Percentiles rank a stretch among this genome's conserved stretches.
phyloP scores from a whole-genome alignment of 2,113 vertebrate species.

The Columbina picui region DNA sequence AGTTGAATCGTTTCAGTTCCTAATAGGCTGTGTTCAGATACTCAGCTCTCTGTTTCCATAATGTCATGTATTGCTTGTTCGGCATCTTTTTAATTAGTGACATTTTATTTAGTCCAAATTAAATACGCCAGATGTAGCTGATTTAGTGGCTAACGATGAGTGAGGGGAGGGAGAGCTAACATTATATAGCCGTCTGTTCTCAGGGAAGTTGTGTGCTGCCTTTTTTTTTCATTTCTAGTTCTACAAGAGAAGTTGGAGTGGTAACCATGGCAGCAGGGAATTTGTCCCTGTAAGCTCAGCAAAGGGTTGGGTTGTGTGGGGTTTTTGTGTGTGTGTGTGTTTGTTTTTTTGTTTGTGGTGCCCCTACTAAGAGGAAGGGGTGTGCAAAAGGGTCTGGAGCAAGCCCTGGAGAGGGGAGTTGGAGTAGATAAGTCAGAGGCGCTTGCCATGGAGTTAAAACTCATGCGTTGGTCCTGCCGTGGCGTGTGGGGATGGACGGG shows the following conservation, averaged over 20 bases:
- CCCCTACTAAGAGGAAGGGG: neutral
- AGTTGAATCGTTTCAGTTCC: constrained; percentile 1
- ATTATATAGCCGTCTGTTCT: constrained; percentile 56
- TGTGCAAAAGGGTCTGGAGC: neutral
- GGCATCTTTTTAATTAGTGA: constrained; percentile 44
- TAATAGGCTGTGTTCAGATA: neutral
- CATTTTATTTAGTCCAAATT: constrained; percentile 55
- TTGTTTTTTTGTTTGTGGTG: constrained; percentile 10
- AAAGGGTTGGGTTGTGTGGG: constrained; percentile 24
- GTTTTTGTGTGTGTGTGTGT: neutral
- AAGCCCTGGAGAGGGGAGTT: neutral
- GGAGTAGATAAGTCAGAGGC: neutral
- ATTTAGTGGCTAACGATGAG: constrained; percentile 51
- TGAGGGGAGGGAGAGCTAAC: constrained; percentile 1
- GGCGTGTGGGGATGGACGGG: fast-evolving
- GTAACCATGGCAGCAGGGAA: constrained; percentile 48
- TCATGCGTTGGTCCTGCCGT: fast-evolving
- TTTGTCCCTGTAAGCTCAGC: constrained; percentile 33
- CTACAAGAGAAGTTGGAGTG: constrained; percentile 42
- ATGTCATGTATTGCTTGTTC: neutral
- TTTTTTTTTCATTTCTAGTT: constrained; percentile 5
- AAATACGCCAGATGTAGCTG: constrained; percentile 47
- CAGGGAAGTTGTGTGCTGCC: neutral
- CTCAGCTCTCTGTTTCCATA: neutral
- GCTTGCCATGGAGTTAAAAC: neutral